Conservation (phyloP, 2,113 vertebrate species). For the Glaucidium brasilianum region DNA sequence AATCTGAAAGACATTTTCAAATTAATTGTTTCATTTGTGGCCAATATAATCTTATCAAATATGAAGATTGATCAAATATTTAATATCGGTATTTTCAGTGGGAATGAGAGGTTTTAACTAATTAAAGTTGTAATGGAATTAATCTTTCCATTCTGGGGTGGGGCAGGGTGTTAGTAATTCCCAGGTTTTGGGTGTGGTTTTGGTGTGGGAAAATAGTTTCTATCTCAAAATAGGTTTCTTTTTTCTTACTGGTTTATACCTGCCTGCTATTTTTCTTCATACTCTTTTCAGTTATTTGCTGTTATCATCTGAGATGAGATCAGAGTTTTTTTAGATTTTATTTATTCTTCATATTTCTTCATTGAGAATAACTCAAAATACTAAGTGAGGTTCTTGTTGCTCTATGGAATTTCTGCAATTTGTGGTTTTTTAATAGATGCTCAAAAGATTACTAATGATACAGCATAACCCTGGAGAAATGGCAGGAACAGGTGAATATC, state of each 20-base stretch:
- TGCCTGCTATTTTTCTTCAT: not conserved
- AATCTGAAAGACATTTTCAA: not conserved
- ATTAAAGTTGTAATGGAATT: not conserved
- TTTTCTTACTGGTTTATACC: not conserved
- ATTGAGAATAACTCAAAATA: not conserved
- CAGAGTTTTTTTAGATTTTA: not conserved
- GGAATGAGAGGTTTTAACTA: not conserved
- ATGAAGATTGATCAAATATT: not conserved
- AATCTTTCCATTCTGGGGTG: not conserved
- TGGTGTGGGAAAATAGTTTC: not conserved
- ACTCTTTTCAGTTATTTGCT: not conserved
- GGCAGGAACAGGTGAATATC: not conserved
- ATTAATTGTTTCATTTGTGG: not conserved
- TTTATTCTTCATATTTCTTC: not conserved
- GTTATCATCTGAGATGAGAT: not conserved
- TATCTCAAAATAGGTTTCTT: not conserved
- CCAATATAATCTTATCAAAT: not conserved
- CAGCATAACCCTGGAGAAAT: not conserved
- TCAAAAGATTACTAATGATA: not conserved
- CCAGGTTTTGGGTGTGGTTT: rapidly evolving
- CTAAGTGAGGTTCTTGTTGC: not conserved
- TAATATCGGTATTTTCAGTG: not conserved
- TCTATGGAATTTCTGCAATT: not conserved
- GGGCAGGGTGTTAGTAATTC: not conserved
- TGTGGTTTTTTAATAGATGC: not conserved